phyloP scores from a whole-genome alignment of 2,797 vertebrate species.

The Ambastaia sidthimunki region DNA sequence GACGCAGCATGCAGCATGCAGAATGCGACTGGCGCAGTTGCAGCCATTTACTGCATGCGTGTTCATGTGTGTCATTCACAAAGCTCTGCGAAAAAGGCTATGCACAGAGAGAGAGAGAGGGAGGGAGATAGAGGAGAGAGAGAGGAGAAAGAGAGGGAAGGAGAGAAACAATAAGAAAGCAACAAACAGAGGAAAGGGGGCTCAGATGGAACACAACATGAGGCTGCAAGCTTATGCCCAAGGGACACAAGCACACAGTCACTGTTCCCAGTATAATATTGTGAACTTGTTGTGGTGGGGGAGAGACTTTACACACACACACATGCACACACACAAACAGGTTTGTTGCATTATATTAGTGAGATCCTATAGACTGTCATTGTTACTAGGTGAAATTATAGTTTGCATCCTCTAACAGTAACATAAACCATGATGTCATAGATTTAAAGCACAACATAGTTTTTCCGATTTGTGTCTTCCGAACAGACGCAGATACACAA shows the following conservation, averaged over 20 bases:
- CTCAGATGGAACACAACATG: conserved; percentile 51
- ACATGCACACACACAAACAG: neutral
- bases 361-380: neutral
- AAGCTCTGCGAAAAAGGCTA: conserved; percentile 16
- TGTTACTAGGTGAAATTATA: neutral
- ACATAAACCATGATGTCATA: too few species aligned
- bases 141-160: conserved; percentile 16
- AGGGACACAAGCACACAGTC: conserved; percentile 39
- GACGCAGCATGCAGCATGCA: conserved; percentile 21
- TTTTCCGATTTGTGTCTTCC: too few species aligned
- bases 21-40: conserved; percentile 13
- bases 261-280: conserved; percentile 31
- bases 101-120: neutral
- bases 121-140: conserved; percentile 12
- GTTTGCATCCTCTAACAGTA: neutral
- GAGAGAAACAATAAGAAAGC: conserved; percentile 8
- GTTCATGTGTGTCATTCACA: conserved; percentile 39
- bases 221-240: conserved; percentile 45
- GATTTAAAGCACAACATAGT: neutral
- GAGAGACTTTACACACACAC: neutral
- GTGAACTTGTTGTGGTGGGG: conserved; percentile 41
- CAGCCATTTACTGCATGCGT: conserved; percentile 32
- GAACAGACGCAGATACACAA: neutral
- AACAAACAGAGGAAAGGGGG: neutral
- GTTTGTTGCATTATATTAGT: neutral